A percentile compares a stretch with the other conserved stretches of the same genome.
Evolutionary conservation across 2,888 invertebrate species (phyloP).

Genomic region (Caradrina kadenii): DNA sequence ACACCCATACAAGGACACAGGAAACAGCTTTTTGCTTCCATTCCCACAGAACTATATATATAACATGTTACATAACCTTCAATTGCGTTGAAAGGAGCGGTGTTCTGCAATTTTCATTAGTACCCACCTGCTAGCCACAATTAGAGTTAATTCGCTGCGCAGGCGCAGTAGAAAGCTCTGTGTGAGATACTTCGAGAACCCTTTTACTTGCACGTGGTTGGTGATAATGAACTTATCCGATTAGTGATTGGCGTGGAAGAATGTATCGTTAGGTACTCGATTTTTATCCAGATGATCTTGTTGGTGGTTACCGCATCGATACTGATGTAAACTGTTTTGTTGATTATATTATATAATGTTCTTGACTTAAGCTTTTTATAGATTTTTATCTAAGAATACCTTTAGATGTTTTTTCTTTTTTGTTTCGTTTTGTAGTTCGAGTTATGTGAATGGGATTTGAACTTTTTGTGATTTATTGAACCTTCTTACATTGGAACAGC

Average conservation of each 20-base stretch:
- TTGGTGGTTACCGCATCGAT: slow-evolving; percentile 30
- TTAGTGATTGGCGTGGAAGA: slow-evolving; percentile 18
- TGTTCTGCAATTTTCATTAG: slow-evolving; percentile 61
- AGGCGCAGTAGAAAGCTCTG: slow-evolving; percentile 69
- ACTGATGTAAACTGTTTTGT: slow-evolving; percentile 4
- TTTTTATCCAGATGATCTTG: slow-evolving; percentile 32
- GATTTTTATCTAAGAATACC: slow-evolving; percentile 36
- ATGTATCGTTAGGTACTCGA: neutral
- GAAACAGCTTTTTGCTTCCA: slow-evolving; percentile 21
- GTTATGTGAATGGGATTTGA: slow-evolving; percentile 23
- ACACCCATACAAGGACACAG: slow-evolving; percentile 25
- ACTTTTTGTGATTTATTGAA: neutral
- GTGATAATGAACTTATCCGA: slow-evolving; percentile 44
- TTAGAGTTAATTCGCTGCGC: slow-evolving; percentile 66
- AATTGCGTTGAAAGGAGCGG: slow-evolving; percentile 58
- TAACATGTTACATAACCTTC: slow-evolving; percentile 51
- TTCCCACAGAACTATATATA: slow-evolving; percentile 46
- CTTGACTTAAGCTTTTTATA: slow-evolving; percentile 9
- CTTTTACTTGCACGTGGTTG: slow-evolving; percentile 55
- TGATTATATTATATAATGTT: slow-evolving; percentile 6
- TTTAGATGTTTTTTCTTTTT: slow-evolving; percentile 13
- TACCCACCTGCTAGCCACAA: slow-evolving; percentile 66
- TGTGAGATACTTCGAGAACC: slow-evolving; percentile 60
- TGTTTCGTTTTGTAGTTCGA: slow-evolving; percentile 21
- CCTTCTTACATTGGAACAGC: neutral